phyloP scores from a whole-genome alignment of 2,113 vertebrate genomes.

The Herpetotheres cachinnans region DNA sequence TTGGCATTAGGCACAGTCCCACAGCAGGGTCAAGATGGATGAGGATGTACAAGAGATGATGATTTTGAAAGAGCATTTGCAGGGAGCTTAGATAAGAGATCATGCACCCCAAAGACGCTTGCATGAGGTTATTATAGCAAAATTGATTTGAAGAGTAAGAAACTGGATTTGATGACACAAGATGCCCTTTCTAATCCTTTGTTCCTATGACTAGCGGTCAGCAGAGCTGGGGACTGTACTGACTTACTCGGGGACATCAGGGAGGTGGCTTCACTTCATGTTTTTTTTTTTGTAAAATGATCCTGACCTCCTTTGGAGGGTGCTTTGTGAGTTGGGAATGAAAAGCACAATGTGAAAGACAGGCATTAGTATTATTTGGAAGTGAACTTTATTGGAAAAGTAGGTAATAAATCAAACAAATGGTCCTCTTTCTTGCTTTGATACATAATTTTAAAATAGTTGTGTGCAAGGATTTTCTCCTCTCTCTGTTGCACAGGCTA shows the following conservation, averaged over 20 bases:
- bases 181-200: slow-evolving; percentile 50
- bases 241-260: neutral
- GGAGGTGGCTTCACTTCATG: neutral
- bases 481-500: neutral
- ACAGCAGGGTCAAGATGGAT: neutral
- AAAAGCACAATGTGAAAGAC: neutral
- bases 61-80: neutral
- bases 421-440: neutral
- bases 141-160: slow-evolving; percentile 35
- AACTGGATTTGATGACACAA: slow-evolving; percentile 37
- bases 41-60: neutral
- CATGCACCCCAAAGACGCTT: neutral
- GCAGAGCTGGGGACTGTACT: neutral
- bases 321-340: neutral
- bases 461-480: neutral
- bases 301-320: neutral
- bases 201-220: neutral
- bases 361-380: neutral
- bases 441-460: neutral
- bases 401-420: neutral
- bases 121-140: slow-evolving; percentile 7
- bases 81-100: neutral
- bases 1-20: neutral
- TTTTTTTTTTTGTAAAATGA: slow-evolving; percentile 3
- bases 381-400: neutral